Conservation (phyloP, 2,888 invertebrate species). For the Troides oblongomaculatus region DNA sequence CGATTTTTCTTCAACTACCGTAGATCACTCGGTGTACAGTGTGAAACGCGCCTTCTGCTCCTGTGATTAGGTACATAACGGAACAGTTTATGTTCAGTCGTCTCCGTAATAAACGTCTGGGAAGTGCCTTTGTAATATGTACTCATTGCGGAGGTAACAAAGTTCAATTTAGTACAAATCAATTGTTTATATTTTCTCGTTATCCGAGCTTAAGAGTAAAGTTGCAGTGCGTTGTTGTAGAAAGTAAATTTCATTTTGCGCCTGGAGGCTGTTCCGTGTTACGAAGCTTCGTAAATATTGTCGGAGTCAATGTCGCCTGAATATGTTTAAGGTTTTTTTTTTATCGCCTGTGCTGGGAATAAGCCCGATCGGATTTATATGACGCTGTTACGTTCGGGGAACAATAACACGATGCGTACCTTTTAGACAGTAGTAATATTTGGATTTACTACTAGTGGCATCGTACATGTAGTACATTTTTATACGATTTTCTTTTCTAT, state of each 20-base stretch:
- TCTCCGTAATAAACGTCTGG: conserved; percentile 33
- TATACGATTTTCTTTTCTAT: neutral
- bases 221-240: conserved; percentile 28
- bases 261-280: conserved; percentile 47
- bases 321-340: conserved; percentile 58
- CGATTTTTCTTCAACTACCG: conserved; percentile 45
- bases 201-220: conserved; percentile 23
- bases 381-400: conserved; percentile 26
- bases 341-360: conserved; percentile 53
- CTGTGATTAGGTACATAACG: conserved; percentile 61
- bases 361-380: conserved; percentile 58
- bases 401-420: conserved; percentile 23
- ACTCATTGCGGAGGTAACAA: conserved; percentile 38
- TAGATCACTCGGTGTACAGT: conserved; percentile 32
- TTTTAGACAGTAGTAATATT: conserved; percentile 17
- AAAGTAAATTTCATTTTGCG: conserved; percentile 42
- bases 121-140: conserved; percentile 41
- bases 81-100: conserved; percentile 63
- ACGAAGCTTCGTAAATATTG: conserved; percentile 52
- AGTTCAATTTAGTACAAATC: conserved; percentile 40
- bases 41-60: conserved; percentile 57
- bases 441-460: conserved; percentile 19
- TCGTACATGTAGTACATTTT: conserved; percentile 5
- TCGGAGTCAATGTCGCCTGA: conserved; percentile 39
- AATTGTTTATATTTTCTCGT: conserved; percentile 29